phyloP scores from a whole-genome alignment of 2,888 invertebrate species.

The Epirrita christyi region DNA sequence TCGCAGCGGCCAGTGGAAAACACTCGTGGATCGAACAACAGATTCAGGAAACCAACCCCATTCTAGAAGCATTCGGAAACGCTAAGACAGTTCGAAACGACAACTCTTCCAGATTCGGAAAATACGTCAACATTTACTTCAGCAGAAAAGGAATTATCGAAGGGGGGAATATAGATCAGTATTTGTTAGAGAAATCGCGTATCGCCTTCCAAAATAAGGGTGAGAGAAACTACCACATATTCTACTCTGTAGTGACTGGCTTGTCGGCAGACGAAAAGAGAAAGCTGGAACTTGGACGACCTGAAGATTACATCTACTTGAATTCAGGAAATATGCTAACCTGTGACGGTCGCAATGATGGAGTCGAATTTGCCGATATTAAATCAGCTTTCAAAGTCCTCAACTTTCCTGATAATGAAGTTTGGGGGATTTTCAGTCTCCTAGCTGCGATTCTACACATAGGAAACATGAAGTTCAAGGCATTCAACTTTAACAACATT shows the following conservation, averaged over 20 bases:
- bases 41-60: constrained; percentile 98
- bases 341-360: constrained; percentile 94
- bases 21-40: constrained; percentile 99
- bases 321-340: constrained; percentile 90
- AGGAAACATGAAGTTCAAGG: constrained; percentile 95
- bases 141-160: constrained; percentile 93
- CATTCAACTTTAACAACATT: constrained; percentile 90
- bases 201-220: constrained; percentile 95
- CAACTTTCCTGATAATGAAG: constrained; percentile 93
- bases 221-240: constrained; percentile 98
- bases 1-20: constrained; percentile 96
- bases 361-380: constrained; percentile 94
- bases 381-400: constrained; percentile 96
- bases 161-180: constrained; percentile 97
- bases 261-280: constrained; percentile 91
- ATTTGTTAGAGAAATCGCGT: constrained; percentile 96
- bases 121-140: constrained; percentile 96
- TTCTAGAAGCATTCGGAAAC: constrained; percentile 98
- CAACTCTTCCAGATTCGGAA: constrained; percentile 98
- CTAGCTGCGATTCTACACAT: constrained; percentile 95
- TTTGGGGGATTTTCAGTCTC: constrained; percentile 93
- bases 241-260: constrained; percentile 95
- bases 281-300: constrained; percentile 89
- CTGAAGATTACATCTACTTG: constrained; percentile 92
- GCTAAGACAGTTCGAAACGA: constrained; percentile 98